Base-by-base conservation (phyloP, 2,797 vertebrate species). In the Fistularia tabacaria region DNA sequence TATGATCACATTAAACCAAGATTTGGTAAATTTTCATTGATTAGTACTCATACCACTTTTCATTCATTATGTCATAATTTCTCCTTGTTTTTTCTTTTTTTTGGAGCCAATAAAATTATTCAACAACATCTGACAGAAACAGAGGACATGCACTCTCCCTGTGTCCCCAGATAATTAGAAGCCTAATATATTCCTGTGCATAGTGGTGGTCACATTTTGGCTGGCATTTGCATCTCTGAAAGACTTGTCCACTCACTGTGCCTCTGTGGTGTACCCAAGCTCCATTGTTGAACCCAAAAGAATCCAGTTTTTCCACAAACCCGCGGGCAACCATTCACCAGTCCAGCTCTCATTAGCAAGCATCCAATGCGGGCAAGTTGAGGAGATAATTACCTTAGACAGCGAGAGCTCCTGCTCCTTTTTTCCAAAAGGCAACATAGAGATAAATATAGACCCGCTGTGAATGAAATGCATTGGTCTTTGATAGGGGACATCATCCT, bases 151-250 rank as follows among this genome's bases (percentile, higher is more conserved):
- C 2, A 25, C 25, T 25, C 5, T 25, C 25, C 25, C 39, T 8
- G 15, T 10, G 48, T 49, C 54, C 63, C 58, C 15, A 57, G 64
- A 66, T 78, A 75, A 93, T 92, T 91, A 92, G 91, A 90, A 92
- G 88, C 87, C 90, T 92, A 92, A 94, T 91, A 92, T 25, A 92
- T 69, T 71, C 49, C 91, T 92, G 91, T 88, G 90, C 90, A 88
- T 84, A 85, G 91, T 85, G 89, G 83, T 91, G 89, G 92, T 91
- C 91, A 90, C 92, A 62, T 92, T 67, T 92, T 93, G 85, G 92
- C 91, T 95, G 93, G 91, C 92, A 97, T 95, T 95, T 94, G 90
- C 91, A 93, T 91, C 91, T 90, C 93, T 94, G 92, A 95, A 93
- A 94, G 93, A 94, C 92, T 93, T 91, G 91, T 94, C 92, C 92